phyloP scores from a whole-genome alignment of 2,113 vertebrate species.

The Panurus biarmicus region DNA sequence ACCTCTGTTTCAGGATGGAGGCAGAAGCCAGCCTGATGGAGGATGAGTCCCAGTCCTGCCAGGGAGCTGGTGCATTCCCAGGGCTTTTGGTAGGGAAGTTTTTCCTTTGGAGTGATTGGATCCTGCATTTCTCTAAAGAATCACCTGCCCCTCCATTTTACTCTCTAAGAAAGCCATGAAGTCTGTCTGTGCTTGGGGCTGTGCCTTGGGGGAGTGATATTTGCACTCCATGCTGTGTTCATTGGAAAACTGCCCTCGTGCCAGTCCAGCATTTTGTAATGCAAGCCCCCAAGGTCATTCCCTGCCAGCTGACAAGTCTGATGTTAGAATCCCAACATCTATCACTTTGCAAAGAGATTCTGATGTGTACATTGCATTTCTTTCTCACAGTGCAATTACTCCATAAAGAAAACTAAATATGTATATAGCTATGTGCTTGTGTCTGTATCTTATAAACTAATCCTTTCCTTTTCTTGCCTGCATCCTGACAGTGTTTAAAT shows the following conservation, averaged over 20 bases:
- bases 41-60: not conserved
- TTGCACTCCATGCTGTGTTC: not conserved
- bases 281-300: conserved; percentile 35
- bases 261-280: not conserved
- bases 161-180: not conserved
- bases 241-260: not conserved
- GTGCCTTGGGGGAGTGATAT: not conserved
- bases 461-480: not conserved
- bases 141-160: not conserved
- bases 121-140: not conserved
- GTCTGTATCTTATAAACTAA: not conserved
- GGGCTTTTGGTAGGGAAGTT: not conserved
- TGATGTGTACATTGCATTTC: not conserved
- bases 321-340: not conserved
- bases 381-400: not conserved
- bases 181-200: not conserved
- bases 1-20: conserved; percentile 2
- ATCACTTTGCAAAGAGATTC: not conserved
- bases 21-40: not conserved
- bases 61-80: not conserved
- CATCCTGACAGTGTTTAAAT: not conserved
- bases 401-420: not conserved
- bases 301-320: not conserved
- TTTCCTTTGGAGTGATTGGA: not conserved
- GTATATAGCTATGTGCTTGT: not conserved